Evolutionary conservation across 2,113 vertebrate species (phyloP).

Genomic region (Calypte anna): DNA sequence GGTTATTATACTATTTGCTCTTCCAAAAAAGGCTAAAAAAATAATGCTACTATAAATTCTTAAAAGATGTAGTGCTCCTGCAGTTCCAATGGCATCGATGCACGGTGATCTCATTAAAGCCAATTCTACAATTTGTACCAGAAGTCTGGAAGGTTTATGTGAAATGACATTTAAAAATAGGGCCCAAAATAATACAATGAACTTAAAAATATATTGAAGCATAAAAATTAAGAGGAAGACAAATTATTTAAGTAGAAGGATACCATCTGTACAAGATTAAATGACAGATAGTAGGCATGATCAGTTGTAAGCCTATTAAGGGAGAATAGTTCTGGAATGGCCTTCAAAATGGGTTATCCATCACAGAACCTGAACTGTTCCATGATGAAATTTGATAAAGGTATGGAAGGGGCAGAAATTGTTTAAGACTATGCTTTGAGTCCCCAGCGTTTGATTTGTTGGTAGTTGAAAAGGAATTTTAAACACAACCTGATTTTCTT

Average conservation of each 20-base stretch:
- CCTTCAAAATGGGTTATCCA: not conserved
- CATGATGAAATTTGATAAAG: not conserved
- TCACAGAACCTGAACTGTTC: not conserved
- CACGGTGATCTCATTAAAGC: not conserved
- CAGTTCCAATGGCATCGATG: not conserved
- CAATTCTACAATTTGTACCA: not conserved
- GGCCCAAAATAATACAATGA: conserved; percentile 36
- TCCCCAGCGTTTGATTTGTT: not conserved
- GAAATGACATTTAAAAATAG: conserved; percentile 43
- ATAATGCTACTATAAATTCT: not conserved
- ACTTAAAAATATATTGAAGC: conserved; percentile 59
- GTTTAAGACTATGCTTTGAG: not conserved
- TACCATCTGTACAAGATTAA: not conserved
- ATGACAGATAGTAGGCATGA: conserved; percentile 8
- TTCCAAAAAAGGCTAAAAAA: not conserved
- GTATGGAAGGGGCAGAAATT: not conserved
- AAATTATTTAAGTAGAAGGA: conserved; percentile 22
- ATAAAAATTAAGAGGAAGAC: conserved; percentile 24
- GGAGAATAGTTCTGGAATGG: not conserved
- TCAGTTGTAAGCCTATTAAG: not conserved
- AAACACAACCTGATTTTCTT: not conserved
- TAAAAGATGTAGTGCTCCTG: not conserved
- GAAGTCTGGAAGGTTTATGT: not conserved
- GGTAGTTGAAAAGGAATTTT: not conserved
- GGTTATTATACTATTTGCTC: not conserved